Percentiles rank a stretch among this genome's conserved stretches.
Evolutionary conservation across 2,113 vertebrate species (phyloP).

Genomic region (Ctenomys sociabilis): DNA sequence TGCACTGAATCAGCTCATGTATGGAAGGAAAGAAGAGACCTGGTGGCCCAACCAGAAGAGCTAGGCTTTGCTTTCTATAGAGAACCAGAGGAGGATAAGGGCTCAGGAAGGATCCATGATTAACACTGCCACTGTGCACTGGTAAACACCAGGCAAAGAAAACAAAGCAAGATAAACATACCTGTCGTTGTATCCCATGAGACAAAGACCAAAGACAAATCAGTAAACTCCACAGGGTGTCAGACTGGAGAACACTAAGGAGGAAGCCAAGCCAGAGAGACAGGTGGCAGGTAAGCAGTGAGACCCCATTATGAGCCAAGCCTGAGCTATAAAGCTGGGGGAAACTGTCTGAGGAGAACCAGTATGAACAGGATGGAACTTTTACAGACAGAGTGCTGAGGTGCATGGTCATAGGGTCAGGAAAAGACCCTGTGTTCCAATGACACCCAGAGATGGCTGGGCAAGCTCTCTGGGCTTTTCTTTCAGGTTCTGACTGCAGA

Average conservation of each 20-base stretch:
- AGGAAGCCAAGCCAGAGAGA: background rate
- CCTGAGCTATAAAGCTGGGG: background rate
- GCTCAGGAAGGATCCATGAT: background rate
- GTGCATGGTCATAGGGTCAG: background rate
- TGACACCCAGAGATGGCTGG: background rate
- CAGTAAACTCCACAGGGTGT: background rate
- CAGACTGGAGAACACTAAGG: background rate
- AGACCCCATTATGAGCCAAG: background rate
- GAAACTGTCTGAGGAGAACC: background rate
- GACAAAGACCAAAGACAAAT: slow-evolving; percentile 5
- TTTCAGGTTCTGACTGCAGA: background rate
- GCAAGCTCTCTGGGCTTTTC: background rate
- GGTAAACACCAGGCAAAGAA: background rate
- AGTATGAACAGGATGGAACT: background rate
- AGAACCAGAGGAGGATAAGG: background rate
- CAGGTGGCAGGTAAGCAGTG: background rate
- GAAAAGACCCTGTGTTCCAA: background rate
- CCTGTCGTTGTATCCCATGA: background rate
- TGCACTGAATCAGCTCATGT: background rate
- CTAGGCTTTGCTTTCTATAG: background rate
- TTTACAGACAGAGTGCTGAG: background rate
- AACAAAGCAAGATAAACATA: background rate
- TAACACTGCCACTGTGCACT: background rate
- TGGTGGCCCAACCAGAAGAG: background rate
- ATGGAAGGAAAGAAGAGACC: background rate